Evolutionary conservation across 2,888 invertebrate genomes (phyloP), one percentile per base, ranked within the genome.

Genomic region (Clostera curtula): DNA sequence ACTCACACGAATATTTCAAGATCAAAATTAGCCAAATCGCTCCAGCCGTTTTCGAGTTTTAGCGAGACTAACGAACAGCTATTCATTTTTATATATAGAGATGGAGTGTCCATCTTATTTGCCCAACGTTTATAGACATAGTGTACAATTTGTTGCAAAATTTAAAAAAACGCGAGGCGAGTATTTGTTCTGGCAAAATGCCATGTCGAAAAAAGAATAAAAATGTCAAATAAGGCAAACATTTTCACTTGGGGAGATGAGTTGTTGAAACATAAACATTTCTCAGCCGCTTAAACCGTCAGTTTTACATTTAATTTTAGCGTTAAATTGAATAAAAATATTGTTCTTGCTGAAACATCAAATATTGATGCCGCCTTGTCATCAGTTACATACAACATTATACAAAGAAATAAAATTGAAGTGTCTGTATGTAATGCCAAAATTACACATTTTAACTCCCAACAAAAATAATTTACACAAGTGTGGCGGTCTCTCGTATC

Each of bases 101-200:
- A n/a, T n/a, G n/a, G n/a, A n/a, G n/a, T n/a, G n/a, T n/a, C n/a
- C n/a, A n/a, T n/a, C n/a, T n/a, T n/a, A n/a, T n/a, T n/a, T n/a
- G n/a, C n/a, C n/a, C n/a, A n/a, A n/a, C n/a, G 22, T 30, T 34
- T 39, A 22, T 31, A 31, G 29, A 36, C 44, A 31, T 34, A 29
- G 31, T 27, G 38, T 20, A 34, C 18, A 32, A 38, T 36, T 42
- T 36, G 29, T 37, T 36, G 36, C 32, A 32, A 48, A 36, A 40
- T 21, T 45, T 36, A 35, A 42, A 48, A 33, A 45, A 25, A 24
- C 26, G 20, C 29, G 25, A n/a, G 29, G 31, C 34, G 37, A 38
- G 36, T 24, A 11, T 27, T 42, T 39, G 27, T 40, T 42, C 46
- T 44, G 39, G 30, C 34, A 36, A 36, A 25, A 19, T 27, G 25